Evolutionary conservation across 2,797 vertebrate species (phyloP).

Genomic region (Peromyscus aztecus): DNA sequence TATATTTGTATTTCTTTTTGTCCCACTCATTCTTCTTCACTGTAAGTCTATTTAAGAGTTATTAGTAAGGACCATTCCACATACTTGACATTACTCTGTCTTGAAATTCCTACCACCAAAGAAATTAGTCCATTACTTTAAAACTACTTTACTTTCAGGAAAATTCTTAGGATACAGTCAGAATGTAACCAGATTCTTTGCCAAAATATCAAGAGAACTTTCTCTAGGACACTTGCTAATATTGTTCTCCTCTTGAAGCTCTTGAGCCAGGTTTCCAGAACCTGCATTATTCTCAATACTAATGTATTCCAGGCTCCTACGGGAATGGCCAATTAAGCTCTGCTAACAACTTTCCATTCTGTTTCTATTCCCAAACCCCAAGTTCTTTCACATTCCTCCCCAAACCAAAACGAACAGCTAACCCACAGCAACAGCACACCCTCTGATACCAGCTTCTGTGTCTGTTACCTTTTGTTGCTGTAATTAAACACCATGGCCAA

Average conservation of each 20-base stretch:
- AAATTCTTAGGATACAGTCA: not conserved
- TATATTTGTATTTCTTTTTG: not conserved
- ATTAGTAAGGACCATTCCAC: not conserved
- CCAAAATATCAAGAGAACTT: not conserved
- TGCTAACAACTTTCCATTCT: not conserved
- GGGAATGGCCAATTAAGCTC: not conserved
- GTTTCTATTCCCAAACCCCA: not conserved
- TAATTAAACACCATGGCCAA: not conserved
- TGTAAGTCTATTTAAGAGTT: not conserved
- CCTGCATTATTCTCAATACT: not conserved
- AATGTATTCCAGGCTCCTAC: no score
- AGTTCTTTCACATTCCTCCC: not conserved
- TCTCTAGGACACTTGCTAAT: not conserved
- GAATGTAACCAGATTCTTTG: not conserved
- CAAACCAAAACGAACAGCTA: not conserved
- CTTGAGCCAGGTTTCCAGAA: not conserved
- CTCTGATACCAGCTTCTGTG: not conserved
- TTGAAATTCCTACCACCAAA: not conserved
- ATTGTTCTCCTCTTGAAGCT: not conserved
- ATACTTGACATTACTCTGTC: not conserved
- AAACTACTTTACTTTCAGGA: not conserved
- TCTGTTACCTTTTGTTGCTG: not conserved
- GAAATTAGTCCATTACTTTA: not conserved
- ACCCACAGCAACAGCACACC: not conserved
- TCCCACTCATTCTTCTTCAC: not conserved